Conservation (phyloP, 2,113 vertebrate species). For the Gracilinanus agilis region DNA sequence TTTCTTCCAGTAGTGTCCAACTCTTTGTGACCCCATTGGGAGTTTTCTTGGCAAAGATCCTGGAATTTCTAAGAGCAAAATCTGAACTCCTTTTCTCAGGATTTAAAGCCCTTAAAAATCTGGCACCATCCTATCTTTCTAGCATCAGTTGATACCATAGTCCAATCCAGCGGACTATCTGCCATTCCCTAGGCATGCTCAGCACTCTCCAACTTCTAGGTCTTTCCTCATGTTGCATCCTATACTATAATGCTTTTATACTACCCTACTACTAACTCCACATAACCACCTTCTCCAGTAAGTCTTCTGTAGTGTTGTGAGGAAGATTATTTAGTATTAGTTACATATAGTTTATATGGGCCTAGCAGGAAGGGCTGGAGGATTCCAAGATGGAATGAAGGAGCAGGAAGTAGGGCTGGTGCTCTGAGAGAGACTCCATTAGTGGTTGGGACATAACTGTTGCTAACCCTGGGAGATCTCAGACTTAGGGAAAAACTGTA, state of each 20-base stretch:
- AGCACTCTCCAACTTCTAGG: neutral
- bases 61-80: neutral
- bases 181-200: neutral
- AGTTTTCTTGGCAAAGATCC: neutral
- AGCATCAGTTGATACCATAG: neutral
- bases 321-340: too few species aligned
- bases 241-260: neutral
- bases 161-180: neutral
- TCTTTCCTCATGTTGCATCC: neutral
- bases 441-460: too few species aligned
- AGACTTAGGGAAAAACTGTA: too few species aligned
- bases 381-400: too few species aligned
- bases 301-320: neutral
- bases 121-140: neutral
- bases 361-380: too few species aligned
- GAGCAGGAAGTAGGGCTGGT: too few species aligned
- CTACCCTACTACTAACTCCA: neutral
- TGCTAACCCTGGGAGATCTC: too few species aligned
- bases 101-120: neutral
- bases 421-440: too few species aligned
- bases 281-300: neutral
- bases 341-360: too few species aligned
- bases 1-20: neutral
- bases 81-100: neutral
- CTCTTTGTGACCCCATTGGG: neutral